These are phyloP conservation scores for Alcis repandata DNA, from an alignment of 2,888 invertebrate species.

Conservation along the genomic window DNA sequence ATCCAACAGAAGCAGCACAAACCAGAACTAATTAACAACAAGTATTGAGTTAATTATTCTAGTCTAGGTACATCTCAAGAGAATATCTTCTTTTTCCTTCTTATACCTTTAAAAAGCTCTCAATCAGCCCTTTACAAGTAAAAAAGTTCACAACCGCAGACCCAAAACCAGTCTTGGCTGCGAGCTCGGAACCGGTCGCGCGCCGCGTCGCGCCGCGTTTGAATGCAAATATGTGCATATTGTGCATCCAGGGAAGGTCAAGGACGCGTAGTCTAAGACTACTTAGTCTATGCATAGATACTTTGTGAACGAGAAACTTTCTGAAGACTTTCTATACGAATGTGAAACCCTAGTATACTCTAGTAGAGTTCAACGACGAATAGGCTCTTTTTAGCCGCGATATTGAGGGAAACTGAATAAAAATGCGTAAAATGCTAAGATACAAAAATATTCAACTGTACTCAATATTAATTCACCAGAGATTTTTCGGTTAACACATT, in stretches of 20 bases:
- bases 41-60: neutral
- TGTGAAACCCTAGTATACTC: too few relatives aligned
- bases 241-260: slow-evolving; percentile 80
- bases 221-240: slow-evolving; percentile 82
- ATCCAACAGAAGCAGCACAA: too few relatives aligned
- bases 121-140: slow-evolving; percentile 14
- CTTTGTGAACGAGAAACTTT: neutral
- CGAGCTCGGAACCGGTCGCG: slow-evolving; percentile 21
- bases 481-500: too few relatives aligned
- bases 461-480: too few relatives aligned
- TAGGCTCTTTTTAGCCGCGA: too few relatives aligned
- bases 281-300: slow-evolving; percentile 8
- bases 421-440: too few relatives aligned
- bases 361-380: too few relatives aligned
- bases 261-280: slow-evolving; percentile 68
- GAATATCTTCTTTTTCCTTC: neutral
- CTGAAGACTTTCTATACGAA: neutral
- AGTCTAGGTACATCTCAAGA: neutral
- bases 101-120: slow-evolving; percentile 8
- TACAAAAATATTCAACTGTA: too few relatives aligned
- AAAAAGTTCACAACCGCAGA: slow-evolving; percentile 12
- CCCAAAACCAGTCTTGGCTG: slow-evolving; percentile 29
- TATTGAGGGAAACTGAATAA: too few relatives aligned
- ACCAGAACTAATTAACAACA: too few relatives aligned
- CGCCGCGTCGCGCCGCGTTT: slow-evolving; percentile 59